Base-by-base conservation (phyloP, 2,113 vertebrate genomes). In the Thryonomys swinderianus region DNA sequence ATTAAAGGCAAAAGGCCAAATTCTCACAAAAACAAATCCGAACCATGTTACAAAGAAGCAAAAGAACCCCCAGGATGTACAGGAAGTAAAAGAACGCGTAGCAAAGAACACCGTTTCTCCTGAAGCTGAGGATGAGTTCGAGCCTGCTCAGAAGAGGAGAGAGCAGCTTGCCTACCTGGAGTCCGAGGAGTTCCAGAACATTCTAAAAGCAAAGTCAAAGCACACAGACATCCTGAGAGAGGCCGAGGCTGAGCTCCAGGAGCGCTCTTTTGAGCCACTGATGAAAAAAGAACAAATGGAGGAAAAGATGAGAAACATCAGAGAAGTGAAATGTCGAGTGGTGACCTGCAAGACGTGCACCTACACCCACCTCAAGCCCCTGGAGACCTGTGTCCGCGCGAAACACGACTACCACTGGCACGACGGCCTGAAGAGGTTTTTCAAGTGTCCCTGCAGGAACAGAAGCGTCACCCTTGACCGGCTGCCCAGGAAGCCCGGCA, bases 171-270 rank as follows among this genome's bases (percentile, higher is more conserved):
- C 98, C 34, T 99, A 99, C 95, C 71, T 99, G 90, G 98, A 99
- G 94, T 99, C 99, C 25, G 99, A 99, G 48, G 99, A 99, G 97
- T 99, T 99, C 97, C 99, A 99, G 98, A 99, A 99, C 97, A 99
- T 99, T 95, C 98, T 99, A 83, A 99, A 98, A 18, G 99, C 99
- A 79, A 99, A 98, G 83, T 99, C 99, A 1, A 99, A 98, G 97
- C 99, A 99, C 87, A 97, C 95, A 5, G 98, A 93, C 14, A 94
- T 98, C 20, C 97, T 99, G 14, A 99, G 99, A 94, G 99, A 99
- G 98, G 99, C n/a, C n/a, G n/a, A n/a, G 79, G 9, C 93, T n/a
- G n/a, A n/a, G n/a, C n/a, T n/a, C n/a, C n/a, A n/a, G n/a, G n/a
- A n/a, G n/a, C n/a, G n/a, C n/a, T n/a, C n/a, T n/a, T n/a, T n/a